Evolutionary conservation across 2,797 vertebrate species (phyloP), one percentile per base, ranked within the genome.

Genomic region (Danio jaintianensis): DNA sequence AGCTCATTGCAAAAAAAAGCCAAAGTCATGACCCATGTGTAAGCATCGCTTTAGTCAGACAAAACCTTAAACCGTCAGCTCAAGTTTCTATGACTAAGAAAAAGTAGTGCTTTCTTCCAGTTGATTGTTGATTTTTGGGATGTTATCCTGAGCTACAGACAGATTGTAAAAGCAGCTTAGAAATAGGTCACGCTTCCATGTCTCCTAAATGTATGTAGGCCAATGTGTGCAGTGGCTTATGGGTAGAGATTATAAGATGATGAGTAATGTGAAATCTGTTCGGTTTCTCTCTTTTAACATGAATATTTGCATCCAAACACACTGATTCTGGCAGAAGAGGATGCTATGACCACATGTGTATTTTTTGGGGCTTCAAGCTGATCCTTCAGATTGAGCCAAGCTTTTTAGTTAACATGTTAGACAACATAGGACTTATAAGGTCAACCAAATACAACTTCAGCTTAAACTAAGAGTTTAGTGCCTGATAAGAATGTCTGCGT

Each of bases 201-300:
- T 71, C 48, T 45, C 48, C 59, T 11, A 43, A 63, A 45, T 55
- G 40, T 36, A 72, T 79, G 38, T 71, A 64, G 59, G 78, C 16
- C 78, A 79, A n/a, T 38, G 75, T 58, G 56, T 79, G 20, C 78
- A 55, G 4, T 62, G 40, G 59, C 15, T 79, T 72, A 64, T 48
- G 69, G 61, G 42, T 66, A 66, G 48, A 56, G 69, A 80, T 73
- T 80, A 73, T 64, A 80, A 45, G 22, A 20, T 64, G 69, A 45
- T 73, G 68, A 56, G 50, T 80, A 40, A 73, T 4, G 75, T n/a
- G 12, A 72, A 72, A 79, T 70, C 64, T 56, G 52, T 70, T 55
- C 1, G 66, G 18, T n/a, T 56, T 71, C 52, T 12, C 20, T 42
- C 6, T 43, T 63, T 71, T 7, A 29, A 45, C 68, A 59, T 55